These are phyloP conservation scores for Periparus ater DNA, from an alignment of 2,797 vertebrate species.

Conservation along the genomic window DNA sequence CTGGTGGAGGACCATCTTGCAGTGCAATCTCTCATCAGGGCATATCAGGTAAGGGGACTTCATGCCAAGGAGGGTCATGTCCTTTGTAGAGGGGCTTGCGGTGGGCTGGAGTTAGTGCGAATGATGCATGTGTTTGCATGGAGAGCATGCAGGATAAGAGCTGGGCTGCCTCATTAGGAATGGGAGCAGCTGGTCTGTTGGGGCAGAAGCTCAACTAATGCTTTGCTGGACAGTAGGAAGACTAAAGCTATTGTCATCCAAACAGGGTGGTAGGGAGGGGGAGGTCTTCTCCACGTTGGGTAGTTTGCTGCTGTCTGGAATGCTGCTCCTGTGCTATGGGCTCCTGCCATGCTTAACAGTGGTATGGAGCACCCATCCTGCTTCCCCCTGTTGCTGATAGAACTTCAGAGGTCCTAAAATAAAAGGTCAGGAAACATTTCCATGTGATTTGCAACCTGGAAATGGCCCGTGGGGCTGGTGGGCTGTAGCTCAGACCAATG, in stretches of 20 bases:
- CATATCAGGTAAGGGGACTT: conserved; percentile 87
- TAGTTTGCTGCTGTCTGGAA: neutral
- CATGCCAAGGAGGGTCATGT: fast-evolving
- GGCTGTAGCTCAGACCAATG: neutral
- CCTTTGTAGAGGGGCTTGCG: fast-evolving
- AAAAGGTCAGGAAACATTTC: neutral
- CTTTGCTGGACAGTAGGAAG: neutral
- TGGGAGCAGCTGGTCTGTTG: neutral
- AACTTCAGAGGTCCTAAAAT: neutral
- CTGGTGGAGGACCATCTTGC: conserved; percentile 97
- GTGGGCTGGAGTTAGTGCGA: neutral
- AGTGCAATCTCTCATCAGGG: conserved; percentile 97
- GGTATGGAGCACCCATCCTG: neutral
- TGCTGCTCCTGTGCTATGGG: neutral
- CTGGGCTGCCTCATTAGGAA: neutral
- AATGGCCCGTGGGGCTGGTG: neutral
- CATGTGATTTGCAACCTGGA: neutral
- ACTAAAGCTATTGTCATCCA: neutral
- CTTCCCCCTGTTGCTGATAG: neutral
- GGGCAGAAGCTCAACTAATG: neutral
- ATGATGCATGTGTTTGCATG: neutral
- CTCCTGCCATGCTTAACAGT: neutral
- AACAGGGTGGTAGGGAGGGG: neutral
- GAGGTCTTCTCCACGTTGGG: neutral
- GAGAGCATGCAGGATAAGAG: neutral